These are phyloP conservation scores for Scaptodrosophila lebanonensis DNA, from an alignment of 1,140 invertebrate genomes.

Conservation along the genomic window DNA sequence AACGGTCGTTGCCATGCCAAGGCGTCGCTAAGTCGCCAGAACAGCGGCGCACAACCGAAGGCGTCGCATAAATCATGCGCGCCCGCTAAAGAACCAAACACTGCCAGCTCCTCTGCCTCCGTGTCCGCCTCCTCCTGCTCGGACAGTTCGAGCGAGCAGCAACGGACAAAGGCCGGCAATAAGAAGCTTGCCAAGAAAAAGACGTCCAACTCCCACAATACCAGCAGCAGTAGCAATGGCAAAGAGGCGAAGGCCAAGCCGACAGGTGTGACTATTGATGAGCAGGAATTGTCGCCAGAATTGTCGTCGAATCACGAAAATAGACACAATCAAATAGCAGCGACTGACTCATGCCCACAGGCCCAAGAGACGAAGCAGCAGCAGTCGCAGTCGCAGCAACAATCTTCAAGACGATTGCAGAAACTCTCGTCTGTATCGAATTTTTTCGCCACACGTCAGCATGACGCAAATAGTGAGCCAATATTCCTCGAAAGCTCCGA, in stretches of 20 bases:
- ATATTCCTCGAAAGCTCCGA: conserved; percentile 76
- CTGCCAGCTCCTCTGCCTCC: conserved; percentile 28
- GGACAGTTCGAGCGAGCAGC: conserved; percentile 48
- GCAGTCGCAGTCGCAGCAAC: conserved; percentile 77
- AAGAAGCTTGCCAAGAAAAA: conserved; percentile 55
- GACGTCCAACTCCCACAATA: conserved; percentile 5
- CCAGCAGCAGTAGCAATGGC: not conserved
- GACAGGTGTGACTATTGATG: conserved; percentile 8
- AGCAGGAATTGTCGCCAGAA: not conserved
- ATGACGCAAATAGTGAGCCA: conserved; percentile 71
- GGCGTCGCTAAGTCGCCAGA: conserved; percentile 3
- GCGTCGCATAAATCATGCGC: conserved; percentile 58
- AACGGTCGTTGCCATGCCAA: conserved; percentile 35
- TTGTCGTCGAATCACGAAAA: conserved; percentile 17
- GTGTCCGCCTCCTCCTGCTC: conserved; percentile 44
- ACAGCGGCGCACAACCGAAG: conserved; percentile 27
- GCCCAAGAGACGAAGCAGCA: conserved; percentile 21
- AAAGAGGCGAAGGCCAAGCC: not conserved
- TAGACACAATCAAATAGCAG: conserved; percentile 9
- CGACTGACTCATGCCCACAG: conserved; percentile 56
- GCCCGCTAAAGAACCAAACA: conserved; percentile 21
- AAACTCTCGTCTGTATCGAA: conserved; percentile 76
- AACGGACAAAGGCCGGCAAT: conserved; percentile 35
- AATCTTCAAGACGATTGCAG: too few relatives aligned
- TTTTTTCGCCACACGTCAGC: conserved; percentile 74